These are phyloP conservation scores for Miltochrista miniata DNA, from an alignment of 2,888 invertebrate genomes.

Conservation along the genomic window DNA sequence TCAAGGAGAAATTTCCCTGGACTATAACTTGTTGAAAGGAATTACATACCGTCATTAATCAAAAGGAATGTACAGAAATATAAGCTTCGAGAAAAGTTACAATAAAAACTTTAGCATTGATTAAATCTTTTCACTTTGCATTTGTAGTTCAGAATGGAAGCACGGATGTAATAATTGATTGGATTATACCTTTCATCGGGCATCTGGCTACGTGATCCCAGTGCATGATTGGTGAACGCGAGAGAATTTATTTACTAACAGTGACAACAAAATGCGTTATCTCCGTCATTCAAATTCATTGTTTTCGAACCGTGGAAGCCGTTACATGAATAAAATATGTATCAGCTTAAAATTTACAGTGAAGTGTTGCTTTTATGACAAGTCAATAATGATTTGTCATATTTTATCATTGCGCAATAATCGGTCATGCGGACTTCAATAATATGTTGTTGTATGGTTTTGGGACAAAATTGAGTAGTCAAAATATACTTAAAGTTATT, in stretches of 20 bases:
- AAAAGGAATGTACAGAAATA: too few species aligned
- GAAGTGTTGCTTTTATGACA: conserved; percentile 32
- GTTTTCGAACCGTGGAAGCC: conserved; percentile 43
- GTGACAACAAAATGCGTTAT: conserved; percentile 69
- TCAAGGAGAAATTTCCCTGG: too few species aligned
- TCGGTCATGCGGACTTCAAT: too few species aligned
- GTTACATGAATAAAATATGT: conserved; percentile 61
- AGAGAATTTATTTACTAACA: conserved; percentile 70
- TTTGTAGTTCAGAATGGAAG: conserved; percentile 61
- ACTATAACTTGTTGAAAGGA: too few species aligned
- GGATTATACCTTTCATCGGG: conserved; percentile 74
- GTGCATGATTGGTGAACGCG: conserved; percentile 68
- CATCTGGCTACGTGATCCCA: conserved; percentile 64
- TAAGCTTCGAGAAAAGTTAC: background rate
- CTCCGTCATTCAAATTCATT: conserved; percentile 66
- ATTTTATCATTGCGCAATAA: too few species aligned
- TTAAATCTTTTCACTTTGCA: conserved; percentile 64
- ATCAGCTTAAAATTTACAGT: conserved; percentile 48
- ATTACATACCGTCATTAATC: too few species aligned
- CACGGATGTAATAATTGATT: conserved; percentile 76
- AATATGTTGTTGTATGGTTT: too few species aligned
- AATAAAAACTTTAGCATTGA: conserved; percentile 31
- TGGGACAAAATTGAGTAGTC: too few species aligned
- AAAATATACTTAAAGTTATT: too few species aligned
- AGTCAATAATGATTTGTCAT: background rate